Percentiles rank a stretch among this genome's conserved stretches.
These are phyloP conservation scores for Mechanitis mazaeus DNA, from an alignment of 2,888 invertebrate species.

Conservation along the genomic window DNA sequence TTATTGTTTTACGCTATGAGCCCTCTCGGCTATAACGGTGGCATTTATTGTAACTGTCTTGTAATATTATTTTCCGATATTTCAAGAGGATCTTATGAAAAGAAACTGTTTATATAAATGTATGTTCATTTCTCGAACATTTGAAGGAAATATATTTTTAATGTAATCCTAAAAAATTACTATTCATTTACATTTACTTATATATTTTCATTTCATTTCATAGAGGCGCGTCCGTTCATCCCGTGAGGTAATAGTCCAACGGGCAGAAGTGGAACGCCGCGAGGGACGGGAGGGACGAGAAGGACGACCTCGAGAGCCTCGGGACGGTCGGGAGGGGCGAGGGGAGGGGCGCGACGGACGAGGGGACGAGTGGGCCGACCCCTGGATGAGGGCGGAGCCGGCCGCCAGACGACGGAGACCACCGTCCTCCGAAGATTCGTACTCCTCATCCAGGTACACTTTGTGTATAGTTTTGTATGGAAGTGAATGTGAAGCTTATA, in stretches of 20 bases:
- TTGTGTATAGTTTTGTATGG: conserved; percentile 9
- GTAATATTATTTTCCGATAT: too few relatives aligned
- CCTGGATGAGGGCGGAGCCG: conserved; percentile 87
- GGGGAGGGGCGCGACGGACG: conserved; percentile 36
- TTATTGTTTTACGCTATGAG: too few relatives aligned
- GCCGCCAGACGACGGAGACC: conserved; percentile 61
- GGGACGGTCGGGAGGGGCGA: conserved; percentile 35
- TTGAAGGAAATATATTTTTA: too few relatives aligned
- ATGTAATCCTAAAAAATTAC: not conserved
- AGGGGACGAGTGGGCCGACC: conserved; percentile 92
- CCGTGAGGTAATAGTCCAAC: conserved; percentile 85
- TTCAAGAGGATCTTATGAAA: too few relatives aligned
- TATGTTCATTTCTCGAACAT: too few relatives aligned
- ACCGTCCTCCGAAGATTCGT: conserved; percentile 66
- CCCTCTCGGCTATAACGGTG: too few relatives aligned
- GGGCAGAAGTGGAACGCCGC: conserved; percentile 69
- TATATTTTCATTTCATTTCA: not conserved
- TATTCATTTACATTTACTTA: not conserved
- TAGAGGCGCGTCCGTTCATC: conserved; percentile 78
- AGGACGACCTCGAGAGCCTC: conserved; percentile 34
- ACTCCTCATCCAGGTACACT: conserved; percentile 67
- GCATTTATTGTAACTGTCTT: too few relatives aligned
- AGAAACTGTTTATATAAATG: too few relatives aligned
- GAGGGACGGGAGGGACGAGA: conserved; percentile 38
- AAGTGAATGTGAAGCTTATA: conserved; percentile 1